These are phyloP conservation scores for Callyntrura sp. DNA, from an alignment of 2,888 invertebrate genomes.

Conservation along the genomic window DNA sequence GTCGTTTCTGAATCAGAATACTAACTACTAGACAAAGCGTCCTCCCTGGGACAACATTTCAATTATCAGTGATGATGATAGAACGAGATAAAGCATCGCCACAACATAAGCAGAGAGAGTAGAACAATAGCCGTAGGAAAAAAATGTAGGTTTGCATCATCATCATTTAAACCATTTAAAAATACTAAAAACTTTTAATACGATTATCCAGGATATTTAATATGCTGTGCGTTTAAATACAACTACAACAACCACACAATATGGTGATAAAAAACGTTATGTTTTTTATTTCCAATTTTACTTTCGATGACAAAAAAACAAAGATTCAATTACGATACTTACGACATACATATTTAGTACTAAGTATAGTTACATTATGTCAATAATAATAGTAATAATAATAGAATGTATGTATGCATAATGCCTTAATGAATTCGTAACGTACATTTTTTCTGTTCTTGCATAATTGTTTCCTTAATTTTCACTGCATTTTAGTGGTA, in stretches of 20 bases:
- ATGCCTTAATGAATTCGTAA: slow-evolving; percentile 27
- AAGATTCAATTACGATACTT: slow-evolving; percentile 33
- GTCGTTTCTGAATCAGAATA: neutral
- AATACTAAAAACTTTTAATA: neutral
- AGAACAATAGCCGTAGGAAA: slow-evolving; percentile 4
- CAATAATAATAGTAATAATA: slow-evolving; percentile 18
- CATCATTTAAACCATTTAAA: neutral
- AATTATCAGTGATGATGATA: slow-evolving; percentile 1
- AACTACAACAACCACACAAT: neutral
- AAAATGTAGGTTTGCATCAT: neutral
- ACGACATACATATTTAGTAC: neutral
- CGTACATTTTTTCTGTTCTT: slow-evolving; percentile 31
- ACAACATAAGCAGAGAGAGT: neutral
- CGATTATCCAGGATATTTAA: neutral
- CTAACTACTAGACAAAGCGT: neutral
- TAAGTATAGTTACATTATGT: neutral
- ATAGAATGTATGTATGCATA: neutral
- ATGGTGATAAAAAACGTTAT: slow-evolving; percentile 68
- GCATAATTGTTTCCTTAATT: neutral
- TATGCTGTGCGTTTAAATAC: too few relatives aligned
- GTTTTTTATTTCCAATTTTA: slow-evolving; percentile 75
- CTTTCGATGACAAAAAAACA: slow-evolving; percentile 65
- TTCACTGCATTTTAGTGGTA: neutral
- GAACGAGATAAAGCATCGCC: neutral
- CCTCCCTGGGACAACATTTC: neutral